Evolutionary conservation across 2,888 invertebrate genomes (phyloP), one percentile per base, ranked within the genome.

Genomic region (Apoderus coryli): DNA sequence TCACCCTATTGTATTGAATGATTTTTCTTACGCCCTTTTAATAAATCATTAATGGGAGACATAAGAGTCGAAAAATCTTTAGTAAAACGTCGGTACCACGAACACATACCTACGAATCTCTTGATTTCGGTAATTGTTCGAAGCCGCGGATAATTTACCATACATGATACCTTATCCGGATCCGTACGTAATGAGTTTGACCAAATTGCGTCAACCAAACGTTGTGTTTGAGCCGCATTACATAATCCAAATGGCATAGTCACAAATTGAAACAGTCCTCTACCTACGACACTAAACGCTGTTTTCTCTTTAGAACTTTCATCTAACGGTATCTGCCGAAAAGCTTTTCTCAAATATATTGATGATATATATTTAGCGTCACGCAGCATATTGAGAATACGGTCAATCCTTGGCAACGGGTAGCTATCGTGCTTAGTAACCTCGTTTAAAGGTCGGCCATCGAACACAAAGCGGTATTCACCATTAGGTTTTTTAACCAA

Each of bases 251-350:
- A n/a, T n/a, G n/a, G n/a, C n/a, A n/a, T n/a, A n/a, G n/a, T n/a
- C n/a, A n/a, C 16, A n/a, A 33, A 33, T 16, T 51, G 40, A 31
- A 44, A 49, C 4, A 45, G 36, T 3, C 48, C 49, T 16, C 44
- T 33, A 7, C 45, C 40, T 3, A 44, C 44, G 1, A 51, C 40
- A 9, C 39, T 34, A 38, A 52, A 53, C 4, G 50, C 48, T 12
- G 48, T 47, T 32, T 48, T 47, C 27, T 44, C 44, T 22, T 15
- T 22, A 3, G 25, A 30, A 4, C 10, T 9, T 19, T 25, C 25
- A 11, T 32, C 27, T 14, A 36, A 14, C 14, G 31, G 35, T 16
- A 37, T 33, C 14, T 37, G 27, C 32, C 38, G 34, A n/a, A n/a
- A n/a, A 23, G 27, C 30, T 31, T 34, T 36, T 22, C 31, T 14